Evolutionary conservation across 2,797 vertebrate species (phyloP).

Genomic region (Manis pentadactyla): DNA sequence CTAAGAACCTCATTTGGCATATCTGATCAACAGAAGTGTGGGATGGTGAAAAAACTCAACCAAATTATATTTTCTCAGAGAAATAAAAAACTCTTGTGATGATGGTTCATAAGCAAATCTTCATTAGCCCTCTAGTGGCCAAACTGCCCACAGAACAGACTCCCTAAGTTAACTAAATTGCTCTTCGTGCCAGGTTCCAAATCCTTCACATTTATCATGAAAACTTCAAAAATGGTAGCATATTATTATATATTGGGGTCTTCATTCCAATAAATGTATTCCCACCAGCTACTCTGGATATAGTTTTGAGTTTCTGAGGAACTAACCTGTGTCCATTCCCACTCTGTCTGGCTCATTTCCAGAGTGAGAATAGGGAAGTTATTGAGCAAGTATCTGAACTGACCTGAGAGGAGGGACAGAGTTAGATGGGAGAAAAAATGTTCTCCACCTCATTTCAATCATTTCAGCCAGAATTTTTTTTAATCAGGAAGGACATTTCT

Average conservation of each 20-base stretch:
- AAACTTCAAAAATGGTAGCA: background rate
- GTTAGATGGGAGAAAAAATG: background rate
- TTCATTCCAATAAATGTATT: background rate
- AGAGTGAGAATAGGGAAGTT: background rate
- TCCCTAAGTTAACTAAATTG: conserved; percentile 28
- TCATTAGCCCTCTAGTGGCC: background rate
- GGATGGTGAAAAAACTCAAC: background rate
- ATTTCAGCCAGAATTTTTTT: background rate
- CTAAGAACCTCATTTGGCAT: background rate
- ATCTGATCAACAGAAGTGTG: background rate
- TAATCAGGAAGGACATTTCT: background rate
- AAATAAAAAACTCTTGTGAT: background rate
- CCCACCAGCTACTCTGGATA: background rate
- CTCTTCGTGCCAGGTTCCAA: background rate
- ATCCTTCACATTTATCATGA: background rate
- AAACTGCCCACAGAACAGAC: background rate
- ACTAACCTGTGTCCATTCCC: background rate
- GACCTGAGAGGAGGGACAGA: background rate
- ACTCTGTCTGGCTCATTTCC: conserved; percentile 11
- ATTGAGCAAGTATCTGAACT: background rate
- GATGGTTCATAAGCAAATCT: background rate
- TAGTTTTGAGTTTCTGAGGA: background rate
- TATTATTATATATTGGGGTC: background rate
- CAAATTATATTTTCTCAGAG: background rate
- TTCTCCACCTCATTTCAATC: background rate